Percentiles rank a stretch among this genome's conserved stretches.
These are phyloP conservation scores for Pelecanus crispus DNA, from an alignment of 2,113 vertebrate genomes.

Conservation along the genomic window DNA sequence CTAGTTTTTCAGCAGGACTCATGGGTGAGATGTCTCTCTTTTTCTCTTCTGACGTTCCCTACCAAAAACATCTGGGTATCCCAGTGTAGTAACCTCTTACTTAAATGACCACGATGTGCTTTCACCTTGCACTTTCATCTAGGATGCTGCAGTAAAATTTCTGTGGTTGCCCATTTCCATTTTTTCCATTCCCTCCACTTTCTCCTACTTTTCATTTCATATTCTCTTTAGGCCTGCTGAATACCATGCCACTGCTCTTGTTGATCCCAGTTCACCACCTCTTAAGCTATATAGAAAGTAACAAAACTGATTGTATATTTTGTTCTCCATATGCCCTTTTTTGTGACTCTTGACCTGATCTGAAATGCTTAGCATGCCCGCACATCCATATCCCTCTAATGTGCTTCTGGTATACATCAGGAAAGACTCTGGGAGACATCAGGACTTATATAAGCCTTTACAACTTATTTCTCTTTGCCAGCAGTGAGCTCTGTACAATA, in stretches of 20 bases:
- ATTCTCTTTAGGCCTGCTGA: not conserved
- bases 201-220: not conserved
- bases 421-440: not conserved
- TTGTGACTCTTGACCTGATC: not conserved
- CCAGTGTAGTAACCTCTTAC: not conserved
- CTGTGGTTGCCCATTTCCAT: not conserved
- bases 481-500: not conserved
- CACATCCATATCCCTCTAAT: not conserved
- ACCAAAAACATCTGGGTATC: not conserved
- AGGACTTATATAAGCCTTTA: not conserved
- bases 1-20: not conserved
- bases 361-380: not conserved
- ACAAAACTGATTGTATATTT: not conserved
- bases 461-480: not conserved
- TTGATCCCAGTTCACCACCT: not conserved
- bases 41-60: not conserved
- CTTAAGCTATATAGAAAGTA: not conserved
- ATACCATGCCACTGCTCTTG: not conserved
- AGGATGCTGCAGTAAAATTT: not conserved
- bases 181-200: not conserved
- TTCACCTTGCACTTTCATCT: not conserved
- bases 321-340: not conserved
- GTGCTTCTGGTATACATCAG: not conserved
- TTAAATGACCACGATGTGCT: not conserved
- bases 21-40: not conserved